Evolutionary conservation across 2,113 vertebrate genomes (phyloP), one percentile per base, ranked within the genome.

Genomic region (Phalacrocorax aristotelis): DNA sequence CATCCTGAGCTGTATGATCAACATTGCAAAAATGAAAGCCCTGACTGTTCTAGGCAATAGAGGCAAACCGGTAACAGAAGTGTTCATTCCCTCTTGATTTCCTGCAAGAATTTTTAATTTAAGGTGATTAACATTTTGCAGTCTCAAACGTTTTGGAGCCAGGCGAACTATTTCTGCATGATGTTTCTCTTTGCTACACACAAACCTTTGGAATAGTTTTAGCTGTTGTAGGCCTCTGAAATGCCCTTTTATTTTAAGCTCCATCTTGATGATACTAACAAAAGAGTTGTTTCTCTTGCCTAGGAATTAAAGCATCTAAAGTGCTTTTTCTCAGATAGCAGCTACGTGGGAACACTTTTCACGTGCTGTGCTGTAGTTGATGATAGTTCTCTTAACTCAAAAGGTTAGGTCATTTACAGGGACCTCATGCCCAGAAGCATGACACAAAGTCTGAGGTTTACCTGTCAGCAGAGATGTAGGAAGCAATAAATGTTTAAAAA

Each of bases 241-340:
- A 89, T 57, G 30, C 42, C 34, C 74, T 74, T 94, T 91, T 84
- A 66, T 95, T 92, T 70, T 62, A 44, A 92, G 83, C 72, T 93
- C 55, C 1, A 2, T 61, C 83, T 61, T 89, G 92, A 72, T 15
- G 15, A 78, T 52, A 13, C 30, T 78, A 94, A 93, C 81, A 95
- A 94, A 93, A 69, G 74, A 82, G 70, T 88, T 90, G 71, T 96
- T 97, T 96, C 93, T 93, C 85, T 95, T 96, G 87, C 93, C 23
- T 79, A 13, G 78, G 95, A 93, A 71, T 88, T 71, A 90, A 84
- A 88, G 74, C 62, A 69, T 88, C 55, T 54, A 12, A 81, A 92
- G 46, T 1, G 0, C 88, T 94, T 48, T 86, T 68, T 80, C 81
- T 70, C 0, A 1, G 51, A 60, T 11, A 4, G 51, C 3, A 38